Conservation (phyloP, 2,797 vertebrate species). For the Hylomyscus alleni region DNA sequence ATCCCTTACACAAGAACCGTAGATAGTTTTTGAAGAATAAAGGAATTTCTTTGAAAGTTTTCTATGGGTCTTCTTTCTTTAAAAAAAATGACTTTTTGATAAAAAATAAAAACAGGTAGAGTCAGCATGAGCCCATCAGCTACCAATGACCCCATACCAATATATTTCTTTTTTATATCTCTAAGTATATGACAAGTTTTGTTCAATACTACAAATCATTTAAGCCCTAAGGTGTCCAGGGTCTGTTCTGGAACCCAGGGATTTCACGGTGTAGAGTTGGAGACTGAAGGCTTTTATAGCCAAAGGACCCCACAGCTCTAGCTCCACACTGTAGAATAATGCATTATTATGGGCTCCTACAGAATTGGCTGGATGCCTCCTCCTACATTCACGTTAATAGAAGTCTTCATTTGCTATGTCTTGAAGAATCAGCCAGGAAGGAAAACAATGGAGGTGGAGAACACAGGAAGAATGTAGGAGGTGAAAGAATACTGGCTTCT, state of each 20-base stretch:
- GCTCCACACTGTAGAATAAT: background rate
- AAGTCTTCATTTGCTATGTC: background rate
- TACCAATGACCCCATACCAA: background rate
- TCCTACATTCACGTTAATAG: background rate
- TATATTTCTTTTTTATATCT: slow-evolving; percentile 20
- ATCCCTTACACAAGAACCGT: background rate
- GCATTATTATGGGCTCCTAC: background rate
- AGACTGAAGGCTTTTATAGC: background rate
- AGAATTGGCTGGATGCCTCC: background rate
- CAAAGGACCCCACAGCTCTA: background rate
- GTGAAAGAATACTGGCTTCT: background rate
- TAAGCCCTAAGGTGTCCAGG: background rate
- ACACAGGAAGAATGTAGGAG: background rate
- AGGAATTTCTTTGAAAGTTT: background rate
- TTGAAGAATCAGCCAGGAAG: background rate
- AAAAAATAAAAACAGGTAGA: background rate
- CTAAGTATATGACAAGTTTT: background rate
- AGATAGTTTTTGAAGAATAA: background rate
- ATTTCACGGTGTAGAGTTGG: background rate
- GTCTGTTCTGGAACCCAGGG: background rate
- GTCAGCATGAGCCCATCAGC: background rate
- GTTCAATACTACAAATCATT: background rate
- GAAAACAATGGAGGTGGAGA: background rate
- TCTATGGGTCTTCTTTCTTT: background rate
- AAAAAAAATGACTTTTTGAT: background rate